Percentiles rank a stretch among this genome's conserved stretches.
phyloP scores from a whole-genome alignment of 2,888 invertebrate species.

The Apoderus coryli region DNA sequence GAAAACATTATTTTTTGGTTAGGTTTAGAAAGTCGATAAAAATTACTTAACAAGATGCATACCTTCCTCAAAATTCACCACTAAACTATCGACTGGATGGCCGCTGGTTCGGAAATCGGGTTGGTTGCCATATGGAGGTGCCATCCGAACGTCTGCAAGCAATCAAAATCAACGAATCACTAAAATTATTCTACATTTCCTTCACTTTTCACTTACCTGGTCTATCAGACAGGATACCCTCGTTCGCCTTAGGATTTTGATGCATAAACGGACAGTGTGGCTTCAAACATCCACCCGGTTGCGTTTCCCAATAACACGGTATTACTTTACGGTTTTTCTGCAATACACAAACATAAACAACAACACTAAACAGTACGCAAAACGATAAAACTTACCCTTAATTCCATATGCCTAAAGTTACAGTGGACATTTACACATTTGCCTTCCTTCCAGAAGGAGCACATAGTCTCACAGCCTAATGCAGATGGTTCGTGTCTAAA shows the following conservation, averaged over 20 bases:
- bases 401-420: slow-evolving; percentile 73
- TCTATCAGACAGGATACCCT: slow-evolving; percentile 13
- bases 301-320: slow-evolving; percentile 78
- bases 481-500: slow-evolving; percentile 77
- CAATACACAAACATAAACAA: slow-evolving; percentile 6
- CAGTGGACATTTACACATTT: slow-evolving; percentile 65
- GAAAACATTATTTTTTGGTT: too few species aligned
- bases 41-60: slow-evolving; percentile 49
- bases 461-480: slow-evolving; percentile 67
- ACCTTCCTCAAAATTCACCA: slow-evolving; percentile 72
- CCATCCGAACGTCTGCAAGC: too few species aligned
- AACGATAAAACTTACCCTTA: slow-evolving; percentile 42
- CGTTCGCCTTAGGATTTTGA: slow-evolving; percentile 30
- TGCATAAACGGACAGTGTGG: slow-evolving; percentile 76
- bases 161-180: too few species aligned
- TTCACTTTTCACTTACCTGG: slow-evolving; percentile 6
- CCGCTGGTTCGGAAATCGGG: too few species aligned
- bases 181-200: too few species aligned
- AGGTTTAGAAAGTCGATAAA: too few species aligned
- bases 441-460: slow-evolving; percentile 69
- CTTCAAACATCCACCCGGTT: slow-evolving; percentile 72
- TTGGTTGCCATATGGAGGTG: slow-evolving; percentile 11
- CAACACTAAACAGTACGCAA: not conserved
- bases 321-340: slow-evolving; percentile 72
- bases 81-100: slow-evolving; percentile 48